Base-by-base conservation (phyloP, 1,140 invertebrate genomes). In the Lordiphosa clarofinis region DNA sequence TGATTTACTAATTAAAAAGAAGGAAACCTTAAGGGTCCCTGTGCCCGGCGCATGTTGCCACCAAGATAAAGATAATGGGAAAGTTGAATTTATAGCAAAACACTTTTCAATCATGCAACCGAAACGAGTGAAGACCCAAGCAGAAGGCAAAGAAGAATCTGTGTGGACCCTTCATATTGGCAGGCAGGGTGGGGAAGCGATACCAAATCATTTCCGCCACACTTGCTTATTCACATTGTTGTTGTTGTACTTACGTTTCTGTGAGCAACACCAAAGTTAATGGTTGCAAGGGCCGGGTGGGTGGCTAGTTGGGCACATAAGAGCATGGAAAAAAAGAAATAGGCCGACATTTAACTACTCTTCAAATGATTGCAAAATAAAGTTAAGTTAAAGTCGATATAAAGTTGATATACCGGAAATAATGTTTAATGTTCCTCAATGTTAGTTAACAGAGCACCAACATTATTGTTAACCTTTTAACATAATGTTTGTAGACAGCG, bases 191-290 rank as follows among this genome's bases (percentile, higher is more conserved):
- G 21, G 21, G 37, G n/a, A 21, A 40, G 53, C 53, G 19, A 12
- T 24, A 42, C 60, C 78, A 73, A 84, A 82, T 82, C 73, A 82
- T 82, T 82, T 82, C 78, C 78, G 78, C 78, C 65, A 82, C 78
- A 73, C 78, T 82, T 75, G 76, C 63, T 76, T 56, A 65, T 70
- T 73, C 67, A 59, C 59, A 52, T 63, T 61, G 67, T 54, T 62
- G 44, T 42, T 53, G 24, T 28, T 28, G 24, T 24, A 33, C 42
- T 52, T 42, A 49, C 24, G 47, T 58, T 62, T 43, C 5, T 24
- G 7, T 31, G 36, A 35, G 56, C 59, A 62, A 48, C 61, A 44
- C 33, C 42, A 55, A 71, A 67, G 56, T 74, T 71, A 63, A 75
- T 81, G 65, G 50, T 12, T 40, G 64, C 44, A 21, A 21, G 11